Evolutionary conservation across 1,140 invertebrate genomes (phyloP).

Genomic region (Platyura marginata): DNA sequence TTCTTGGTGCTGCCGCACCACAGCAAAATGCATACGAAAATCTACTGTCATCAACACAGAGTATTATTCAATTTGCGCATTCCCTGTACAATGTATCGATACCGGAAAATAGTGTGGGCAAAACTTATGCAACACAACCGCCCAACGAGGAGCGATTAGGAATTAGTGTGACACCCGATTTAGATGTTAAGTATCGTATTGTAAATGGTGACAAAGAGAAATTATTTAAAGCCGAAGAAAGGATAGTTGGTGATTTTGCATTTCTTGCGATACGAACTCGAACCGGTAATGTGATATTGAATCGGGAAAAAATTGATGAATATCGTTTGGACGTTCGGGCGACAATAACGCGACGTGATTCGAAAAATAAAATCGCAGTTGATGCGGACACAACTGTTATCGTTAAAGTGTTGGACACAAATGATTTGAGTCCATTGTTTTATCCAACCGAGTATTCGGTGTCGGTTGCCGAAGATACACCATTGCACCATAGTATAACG

Average conservation of each 20-base stretch:
- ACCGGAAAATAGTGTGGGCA: conserved; percentile 76
- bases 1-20: neutral
- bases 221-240: conserved; percentile 83
- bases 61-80: conserved; percentile 38
- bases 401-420: conserved; percentile 71
- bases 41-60: neutral
- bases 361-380: conserved; percentile 35
- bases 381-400: conserved; percentile 57
- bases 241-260: conserved; percentile 78
- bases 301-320: conserved; percentile 71
- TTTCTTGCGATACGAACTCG: conserved; percentile 76
- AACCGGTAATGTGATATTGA: conserved; percentile 68
- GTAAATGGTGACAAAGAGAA: conserved; percentile 66
- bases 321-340: conserved; percentile 56
- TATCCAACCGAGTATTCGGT: conserved; percentile 71
- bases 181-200: conserved; percentile 64
- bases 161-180: conserved; percentile 25
- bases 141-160: conserved; percentile 33
- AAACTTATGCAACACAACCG: conserved; percentile 47
- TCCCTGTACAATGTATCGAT: conserved; percentile 75
- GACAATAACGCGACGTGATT: conserved; percentile 15
- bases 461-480: conserved; percentile 75
- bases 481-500: conserved; percentile 58
- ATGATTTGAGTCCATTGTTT: conserved; percentile 85
- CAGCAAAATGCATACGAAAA: neutral